phyloP scores from a whole-genome alignment of 1,140 invertebrate species.

The Euura saliciscinereae region DNA sequence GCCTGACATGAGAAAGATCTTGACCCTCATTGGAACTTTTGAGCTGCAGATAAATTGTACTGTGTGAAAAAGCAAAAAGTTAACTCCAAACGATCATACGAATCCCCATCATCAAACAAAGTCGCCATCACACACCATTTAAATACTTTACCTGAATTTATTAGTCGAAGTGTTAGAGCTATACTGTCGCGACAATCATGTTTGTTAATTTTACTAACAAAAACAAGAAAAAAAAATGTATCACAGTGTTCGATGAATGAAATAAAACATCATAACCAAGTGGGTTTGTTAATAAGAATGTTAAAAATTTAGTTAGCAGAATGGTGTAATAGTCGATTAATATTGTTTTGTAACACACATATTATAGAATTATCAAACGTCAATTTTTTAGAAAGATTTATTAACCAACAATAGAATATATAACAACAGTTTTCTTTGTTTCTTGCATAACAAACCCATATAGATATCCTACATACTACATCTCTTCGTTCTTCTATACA shows the following conservation, averaged over 20 bases:
- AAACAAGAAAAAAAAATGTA: no score
- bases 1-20: background rate
- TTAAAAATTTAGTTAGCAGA: slow-evolving; percentile 15
- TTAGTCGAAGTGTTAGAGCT: background rate
- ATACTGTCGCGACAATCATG: background rate
- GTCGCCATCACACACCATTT: background rate
- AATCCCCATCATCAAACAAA: background rate
- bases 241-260: background rate
- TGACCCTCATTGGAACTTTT: no score
- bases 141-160: background rate
- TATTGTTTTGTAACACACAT: slow-evolving; percentile 14
- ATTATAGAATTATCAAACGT: slow-evolving; percentile 35
- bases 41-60: no score
- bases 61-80: no score
- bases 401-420: slow-evolving; percentile 49
- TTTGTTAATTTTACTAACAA: background rate
- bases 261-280: slow-evolving; percentile 20
- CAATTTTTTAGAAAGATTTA: slow-evolving; percentile 57
- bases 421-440: slow-evolving; percentile 43
- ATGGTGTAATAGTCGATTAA: background rate
- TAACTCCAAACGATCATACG: no score
- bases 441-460: slow-evolving; percentile 55
- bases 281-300: slow-evolving; percentile 55
- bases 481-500: slow-evolving; percentile 16
- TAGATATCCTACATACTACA: slow-evolving; percentile 42